Conservation (phyloP, 2,113 vertebrate species). For the Propithecus coquereli region DNA sequence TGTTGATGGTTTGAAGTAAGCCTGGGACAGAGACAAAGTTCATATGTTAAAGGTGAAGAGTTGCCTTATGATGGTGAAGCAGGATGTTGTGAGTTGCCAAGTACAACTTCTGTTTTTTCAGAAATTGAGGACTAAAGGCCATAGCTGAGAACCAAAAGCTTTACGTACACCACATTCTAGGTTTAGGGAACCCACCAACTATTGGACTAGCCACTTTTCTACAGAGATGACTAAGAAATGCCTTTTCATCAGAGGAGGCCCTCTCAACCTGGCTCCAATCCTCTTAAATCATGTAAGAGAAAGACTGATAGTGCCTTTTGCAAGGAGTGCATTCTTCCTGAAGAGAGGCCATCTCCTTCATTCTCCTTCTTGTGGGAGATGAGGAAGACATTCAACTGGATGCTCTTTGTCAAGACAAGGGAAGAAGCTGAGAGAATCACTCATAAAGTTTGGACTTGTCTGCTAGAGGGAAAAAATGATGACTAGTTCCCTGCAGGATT, state of each 20-base stretch:
- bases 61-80: not conserved
- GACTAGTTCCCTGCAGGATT: not conserved
- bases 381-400: not conserved
- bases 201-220: not conserved
- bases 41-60: not conserved
- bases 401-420: not conserved
- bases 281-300: not conserved
- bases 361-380: not conserved
- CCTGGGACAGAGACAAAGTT: not conserved
- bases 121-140: not conserved
- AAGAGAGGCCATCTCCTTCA: not conserved
- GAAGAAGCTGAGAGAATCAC: not conserved
- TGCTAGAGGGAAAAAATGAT: not conserved
- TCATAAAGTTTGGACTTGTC: not conserved
- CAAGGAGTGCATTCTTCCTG: not conserved
- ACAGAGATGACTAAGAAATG: not conserved
- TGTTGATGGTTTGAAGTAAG: not conserved
- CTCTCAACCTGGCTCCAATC: accelerated
- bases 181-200: not conserved
- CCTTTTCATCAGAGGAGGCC: not conserved
- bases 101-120: not conserved
- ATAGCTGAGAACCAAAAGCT: not conserved
- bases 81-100: not conserved
- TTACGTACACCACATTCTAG: not conserved
- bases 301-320: not conserved